Conservation (phyloP, 2,113 vertebrate genomes). For the Sardina pilchardus region DNA sequence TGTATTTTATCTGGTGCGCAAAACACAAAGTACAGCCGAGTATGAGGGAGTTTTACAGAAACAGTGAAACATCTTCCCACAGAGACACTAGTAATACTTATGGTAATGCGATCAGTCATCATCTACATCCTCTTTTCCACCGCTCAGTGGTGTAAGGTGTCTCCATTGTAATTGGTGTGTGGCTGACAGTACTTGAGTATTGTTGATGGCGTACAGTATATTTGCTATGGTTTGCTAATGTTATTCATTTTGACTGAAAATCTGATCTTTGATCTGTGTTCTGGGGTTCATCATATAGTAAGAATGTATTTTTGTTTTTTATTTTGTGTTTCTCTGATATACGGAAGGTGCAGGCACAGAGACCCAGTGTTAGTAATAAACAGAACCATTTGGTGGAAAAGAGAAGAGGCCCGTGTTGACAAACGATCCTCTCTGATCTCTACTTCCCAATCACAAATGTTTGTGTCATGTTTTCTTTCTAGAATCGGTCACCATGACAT, state of each 20-base stretch:
- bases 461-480: conserved; percentile 41
- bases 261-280: background rate
- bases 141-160: background rate
- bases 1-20: too few relatives aligned
- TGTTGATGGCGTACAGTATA: background rate
- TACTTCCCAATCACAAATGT: background rate
- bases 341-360: too few relatives aligned
- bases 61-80: background rate
- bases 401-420: too few relatives aligned
- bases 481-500: conserved; percentile 49
- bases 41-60: background rate
- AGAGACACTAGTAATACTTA: background rate
- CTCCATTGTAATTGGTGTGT: background rate
- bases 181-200: background rate
- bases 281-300: background rate
- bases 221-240: background rate
- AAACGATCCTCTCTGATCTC: background rate
- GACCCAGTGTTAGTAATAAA: too few relatives aligned
- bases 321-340: too few relatives aligned
- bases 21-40: too few relatives aligned
- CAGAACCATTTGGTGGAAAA: too few relatives aligned
- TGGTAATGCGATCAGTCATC: background rate
- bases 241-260: background rate
- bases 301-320: too few relatives aligned
- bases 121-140: background rate